Evolutionary conservation across 53 echinoderm and acorn worm species (phyloP).

Genomic region (Hippasteria phrygiana): DNA sequence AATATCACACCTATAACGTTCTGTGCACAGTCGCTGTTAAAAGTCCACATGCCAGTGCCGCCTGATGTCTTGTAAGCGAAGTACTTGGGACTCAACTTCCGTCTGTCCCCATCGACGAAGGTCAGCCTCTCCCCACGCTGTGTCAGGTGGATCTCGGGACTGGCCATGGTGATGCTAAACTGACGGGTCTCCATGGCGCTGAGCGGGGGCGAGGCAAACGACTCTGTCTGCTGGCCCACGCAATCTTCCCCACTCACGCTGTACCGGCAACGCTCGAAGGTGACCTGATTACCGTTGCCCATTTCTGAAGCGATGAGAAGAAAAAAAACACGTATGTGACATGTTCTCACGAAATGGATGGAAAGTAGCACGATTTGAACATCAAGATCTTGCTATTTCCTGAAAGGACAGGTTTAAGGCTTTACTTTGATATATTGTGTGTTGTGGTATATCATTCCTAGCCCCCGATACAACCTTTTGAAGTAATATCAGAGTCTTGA

Average conservation of each 20-base stretch:
- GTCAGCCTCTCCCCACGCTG: not conserved
- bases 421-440: no score
- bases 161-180: not conserved
- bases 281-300: not conserved
- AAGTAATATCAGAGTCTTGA: no score
- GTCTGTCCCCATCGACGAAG: not conserved
- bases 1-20: not conserved
- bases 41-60: not conserved
- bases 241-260: not conserved
- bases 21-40: not conserved
- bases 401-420: no score
- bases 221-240: not conserved
- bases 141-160: not conserved
- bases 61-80: slow-evolving; percentile 9
- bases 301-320: slow-evolving; percentile 3
- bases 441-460: no score
- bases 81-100: not conserved
- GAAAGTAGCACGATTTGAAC: no score
- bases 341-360: no score
- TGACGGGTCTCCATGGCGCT: not conserved
- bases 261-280: not conserved
- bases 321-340: not conserved
- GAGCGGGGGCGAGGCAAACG: not conserved
- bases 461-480: no score
- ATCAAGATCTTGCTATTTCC: no score